Conservation (phyloP, 2,797 vertebrate genomes). For the Semaprochilodus insignis region DNA sequence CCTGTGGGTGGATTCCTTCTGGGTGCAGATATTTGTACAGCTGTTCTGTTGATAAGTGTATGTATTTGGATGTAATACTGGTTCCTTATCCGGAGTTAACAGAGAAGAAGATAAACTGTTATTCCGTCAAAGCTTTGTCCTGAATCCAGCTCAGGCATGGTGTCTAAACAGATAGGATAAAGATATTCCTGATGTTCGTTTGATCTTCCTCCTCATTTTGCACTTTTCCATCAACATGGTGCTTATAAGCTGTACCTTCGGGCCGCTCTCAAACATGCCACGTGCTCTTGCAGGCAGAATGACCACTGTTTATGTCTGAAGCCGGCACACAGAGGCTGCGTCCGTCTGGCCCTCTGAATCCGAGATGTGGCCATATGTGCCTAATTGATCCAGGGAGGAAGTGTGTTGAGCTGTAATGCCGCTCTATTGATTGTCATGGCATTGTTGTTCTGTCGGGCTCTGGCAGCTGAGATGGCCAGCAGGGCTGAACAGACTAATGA, state of each 20-base stretch:
- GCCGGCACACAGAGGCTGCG: neutral
- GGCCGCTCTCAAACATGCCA: neutral
- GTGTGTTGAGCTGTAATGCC: constrained; percentile 49
- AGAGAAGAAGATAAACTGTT: too few relatives aligned
- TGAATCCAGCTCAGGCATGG: too few relatives aligned
- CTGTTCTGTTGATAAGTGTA: too few relatives aligned
- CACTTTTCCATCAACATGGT: too few relatives aligned
- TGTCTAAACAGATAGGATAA: too few relatives aligned
- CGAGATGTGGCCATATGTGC: constrained; percentile 31
- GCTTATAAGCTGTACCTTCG: neutral
- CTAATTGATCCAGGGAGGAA: constrained; percentile 50
- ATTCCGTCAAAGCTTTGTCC: too few relatives aligned
- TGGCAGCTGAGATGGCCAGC: constrained; percentile 17
- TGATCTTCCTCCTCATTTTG: too few relatives aligned
- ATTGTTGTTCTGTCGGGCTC: constrained; percentile 12
- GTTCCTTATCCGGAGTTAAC: too few relatives aligned
- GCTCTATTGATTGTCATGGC: constrained; percentile 41
- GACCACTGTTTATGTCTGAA: neutral
- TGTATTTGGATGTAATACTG: too few relatives aligned
- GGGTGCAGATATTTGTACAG: too few relatives aligned
- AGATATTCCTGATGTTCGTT: too few relatives aligned
- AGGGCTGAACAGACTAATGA: constrained; percentile 19
- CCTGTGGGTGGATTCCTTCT: too few relatives aligned
- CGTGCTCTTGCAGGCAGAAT: neutral
- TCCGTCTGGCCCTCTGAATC: neutral